Evolutionary conservation across 2,113 vertebrate genomes (phyloP).

Genomic region (Pionites leucogaster): DNA sequence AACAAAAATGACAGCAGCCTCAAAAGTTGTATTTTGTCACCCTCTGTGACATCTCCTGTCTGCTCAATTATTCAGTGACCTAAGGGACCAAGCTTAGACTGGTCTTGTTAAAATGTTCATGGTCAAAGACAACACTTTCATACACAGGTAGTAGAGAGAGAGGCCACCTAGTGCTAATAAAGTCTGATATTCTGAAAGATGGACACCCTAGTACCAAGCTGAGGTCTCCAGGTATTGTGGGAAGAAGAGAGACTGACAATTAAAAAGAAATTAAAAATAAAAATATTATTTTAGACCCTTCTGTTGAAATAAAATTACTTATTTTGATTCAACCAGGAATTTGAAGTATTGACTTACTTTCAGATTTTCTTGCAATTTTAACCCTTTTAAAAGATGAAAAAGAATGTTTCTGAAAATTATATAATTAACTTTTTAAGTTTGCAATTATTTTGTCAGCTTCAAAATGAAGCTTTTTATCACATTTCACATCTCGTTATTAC

Average conservation of each 20-base stretch:
- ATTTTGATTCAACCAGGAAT: background rate
- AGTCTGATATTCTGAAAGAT: background rate
- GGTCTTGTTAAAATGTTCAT: background rate
- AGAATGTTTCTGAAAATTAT: background rate
- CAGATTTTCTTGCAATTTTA: background rate
- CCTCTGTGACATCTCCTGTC: background rate
- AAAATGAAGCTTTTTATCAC: background rate
- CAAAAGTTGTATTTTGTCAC: conserved; percentile 21
- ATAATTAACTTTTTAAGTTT: background rate
- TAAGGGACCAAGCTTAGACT: background rate
- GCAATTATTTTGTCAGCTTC: background rate
- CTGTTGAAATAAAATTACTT: background rate
- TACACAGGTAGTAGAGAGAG: background rate
- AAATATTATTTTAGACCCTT: background rate
- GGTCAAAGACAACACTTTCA: background rate
- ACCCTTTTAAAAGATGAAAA: background rate
- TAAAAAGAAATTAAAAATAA: background rate
- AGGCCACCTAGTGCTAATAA: background rate
- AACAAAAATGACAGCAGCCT: background rate
- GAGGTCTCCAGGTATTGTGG: background rate
- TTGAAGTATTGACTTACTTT: background rate
- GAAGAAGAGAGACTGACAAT: background rate
- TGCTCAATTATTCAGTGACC: background rate
- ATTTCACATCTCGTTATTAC: background rate
- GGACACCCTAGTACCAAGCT: background rate